A percentile compares a stretch with the other conserved stretches of the same genome.
phyloP scores from a whole-genome alignment of 2,113 vertebrate species.

The Pygoscelis adeliae region DNA sequence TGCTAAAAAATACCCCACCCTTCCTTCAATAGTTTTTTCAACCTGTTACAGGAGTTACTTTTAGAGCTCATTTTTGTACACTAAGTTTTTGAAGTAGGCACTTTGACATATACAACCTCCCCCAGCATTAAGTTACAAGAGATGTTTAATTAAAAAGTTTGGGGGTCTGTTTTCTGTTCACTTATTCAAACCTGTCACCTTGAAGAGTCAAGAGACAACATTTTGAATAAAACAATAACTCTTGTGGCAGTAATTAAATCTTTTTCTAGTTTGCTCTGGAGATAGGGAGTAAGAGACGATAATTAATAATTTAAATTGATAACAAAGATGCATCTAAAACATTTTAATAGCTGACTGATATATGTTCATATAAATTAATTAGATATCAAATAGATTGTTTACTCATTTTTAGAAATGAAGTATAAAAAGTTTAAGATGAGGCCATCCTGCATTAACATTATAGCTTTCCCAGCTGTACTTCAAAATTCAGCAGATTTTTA shows the following conservation, averaged over 20 bases:
- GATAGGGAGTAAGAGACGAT: neutral
- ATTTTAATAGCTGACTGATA: neutral
- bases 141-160: slow-evolving; percentile 11
- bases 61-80: neutral
- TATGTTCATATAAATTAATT: neutral
- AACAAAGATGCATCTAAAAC: neutral
- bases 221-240: slow-evolving; percentile 15
- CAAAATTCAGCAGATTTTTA: neutral
- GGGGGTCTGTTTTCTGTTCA: neutral
- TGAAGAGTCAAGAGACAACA: slow-evolving; percentile 1
- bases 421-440: neutral
- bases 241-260: neutral
- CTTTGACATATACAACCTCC: neutral
- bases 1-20: neutral
- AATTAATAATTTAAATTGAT: slow-evolving; percentile 28
- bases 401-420: neutral
- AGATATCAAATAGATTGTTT: neutral
- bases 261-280: neutral
- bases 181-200: slow-evolving; percentile 21
- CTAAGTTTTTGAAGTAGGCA: neutral
- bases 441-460: too few relatives aligned
- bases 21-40: neutral
- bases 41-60: neutral
- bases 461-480: neutral
- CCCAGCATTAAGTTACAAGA: neutral